A percentile compares a stretch with the other conserved stretches of the same genome.
Evolutionary conservation across 1,140 invertebrate genomes (phyloP).

Genomic region (Halesus radiatus): DNA sequence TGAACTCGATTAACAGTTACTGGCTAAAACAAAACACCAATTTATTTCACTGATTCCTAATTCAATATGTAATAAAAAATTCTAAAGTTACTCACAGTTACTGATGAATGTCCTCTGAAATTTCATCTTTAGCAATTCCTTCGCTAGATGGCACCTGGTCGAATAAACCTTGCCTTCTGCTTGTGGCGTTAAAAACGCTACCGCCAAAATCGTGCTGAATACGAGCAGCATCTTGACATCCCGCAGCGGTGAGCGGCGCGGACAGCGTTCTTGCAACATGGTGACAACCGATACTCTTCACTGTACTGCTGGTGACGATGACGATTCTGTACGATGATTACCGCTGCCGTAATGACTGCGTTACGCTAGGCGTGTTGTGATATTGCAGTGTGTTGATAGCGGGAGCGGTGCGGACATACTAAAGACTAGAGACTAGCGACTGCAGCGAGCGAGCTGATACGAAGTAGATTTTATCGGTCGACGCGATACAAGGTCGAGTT

Average conservation of each 20-base stretch:
- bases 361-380: too few relatives aligned
- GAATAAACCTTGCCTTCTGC: slow-evolving; percentile 64
- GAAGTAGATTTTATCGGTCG: not conserved
- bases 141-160: slow-evolving; percentile 69
- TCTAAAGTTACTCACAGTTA: slow-evolving; percentile 67
- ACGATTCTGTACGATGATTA: too few relatives aligned
- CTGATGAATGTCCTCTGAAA: slow-evolving; percentile 70
- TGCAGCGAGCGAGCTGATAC: not conserved
- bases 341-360: too few relatives aligned
- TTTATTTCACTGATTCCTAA: too few relatives aligned
- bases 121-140: slow-evolving; percentile 67
- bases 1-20: too few relatives aligned
- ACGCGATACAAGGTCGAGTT: slow-evolving; percentile 15
- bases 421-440: not conserved
- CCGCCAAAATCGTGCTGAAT: not conserved
- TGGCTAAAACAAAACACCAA: too few relatives aligned
- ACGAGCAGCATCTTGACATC: not conserved
- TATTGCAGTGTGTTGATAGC: too few relatives aligned
- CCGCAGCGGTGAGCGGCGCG: not conserved
- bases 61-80: too few relatives aligned
- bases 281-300: not conserved
- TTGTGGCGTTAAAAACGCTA: not conserved
- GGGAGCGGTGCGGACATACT: too few relatives aligned
- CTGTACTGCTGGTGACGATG: not conserved
- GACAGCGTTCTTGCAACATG: not conserved